Conservation (phyloP, 2,797 vertebrate genomes). For the Artibeus lituratus region DNA sequence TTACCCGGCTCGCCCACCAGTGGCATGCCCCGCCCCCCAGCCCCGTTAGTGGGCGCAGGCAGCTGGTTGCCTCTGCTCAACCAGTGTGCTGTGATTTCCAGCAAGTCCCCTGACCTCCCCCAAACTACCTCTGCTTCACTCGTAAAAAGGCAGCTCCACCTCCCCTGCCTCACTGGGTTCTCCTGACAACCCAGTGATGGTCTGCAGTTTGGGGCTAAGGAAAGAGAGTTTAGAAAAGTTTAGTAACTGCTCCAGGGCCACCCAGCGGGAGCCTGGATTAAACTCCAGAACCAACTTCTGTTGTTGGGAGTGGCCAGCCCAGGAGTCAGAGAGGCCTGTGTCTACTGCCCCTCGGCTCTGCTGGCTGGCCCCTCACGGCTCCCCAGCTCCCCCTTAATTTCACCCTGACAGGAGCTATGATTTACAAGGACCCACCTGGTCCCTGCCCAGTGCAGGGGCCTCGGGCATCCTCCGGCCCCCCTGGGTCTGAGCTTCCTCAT, state of each 20-base stretch:
- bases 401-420: not conserved
- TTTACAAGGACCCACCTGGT: not conserved
- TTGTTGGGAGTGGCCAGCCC: not conserved
- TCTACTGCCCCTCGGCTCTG: accelerated
- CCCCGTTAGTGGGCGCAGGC: not conserved
- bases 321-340: not conserved
- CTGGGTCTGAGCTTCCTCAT: not conserved
- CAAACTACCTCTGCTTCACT: accelerated
- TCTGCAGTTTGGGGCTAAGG: not conserved
- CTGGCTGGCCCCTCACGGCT: not conserved
- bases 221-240: constrained; percentile 60
- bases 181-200: accelerated
- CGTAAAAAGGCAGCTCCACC: not conserved
- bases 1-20: accelerated
- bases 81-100: not conserved
- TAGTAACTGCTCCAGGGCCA: constrained; percentile 32
- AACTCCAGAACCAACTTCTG: constrained; percentile 41
- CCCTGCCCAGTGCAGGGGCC: not conserved
- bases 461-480: not conserved
- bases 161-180: not conserved
- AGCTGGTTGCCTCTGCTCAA: accelerated
- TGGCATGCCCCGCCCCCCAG: not conserved
- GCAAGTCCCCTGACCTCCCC: not conserved
- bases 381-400: not conserved
- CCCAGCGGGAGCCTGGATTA: constrained; percentile 53